Evolutionary conservation across 2,113 vertebrate genomes (phyloP).

Genomic region (Planiliza haematocheilus): DNA sequence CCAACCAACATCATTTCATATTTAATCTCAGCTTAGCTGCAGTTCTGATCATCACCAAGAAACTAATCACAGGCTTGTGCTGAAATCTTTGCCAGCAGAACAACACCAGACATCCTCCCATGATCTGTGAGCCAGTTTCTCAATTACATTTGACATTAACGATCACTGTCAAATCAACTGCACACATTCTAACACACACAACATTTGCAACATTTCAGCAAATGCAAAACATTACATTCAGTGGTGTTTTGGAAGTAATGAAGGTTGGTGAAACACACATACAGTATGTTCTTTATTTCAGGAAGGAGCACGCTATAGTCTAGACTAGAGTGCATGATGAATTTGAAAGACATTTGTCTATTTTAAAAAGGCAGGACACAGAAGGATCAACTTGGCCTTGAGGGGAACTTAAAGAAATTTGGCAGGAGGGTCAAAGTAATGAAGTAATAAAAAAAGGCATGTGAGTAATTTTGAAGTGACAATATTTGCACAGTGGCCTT

Average conservation of each 20-base stretch:
- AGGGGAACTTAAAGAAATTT: constrained; percentile 34
- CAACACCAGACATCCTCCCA: neutral
- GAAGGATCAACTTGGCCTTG: constrained; percentile 10
- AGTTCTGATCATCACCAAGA: neutral
- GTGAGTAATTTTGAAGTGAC: constrained; percentile 32
- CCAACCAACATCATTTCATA: neutral
- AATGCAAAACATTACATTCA: too few relatives aligned
- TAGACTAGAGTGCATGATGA: neutral
- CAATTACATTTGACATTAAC: too few relatives aligned
- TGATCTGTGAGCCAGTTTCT: neutral
- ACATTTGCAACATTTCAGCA: too few relatives aligned
- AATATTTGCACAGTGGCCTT: constrained; percentile 23
- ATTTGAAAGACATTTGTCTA: constrained; percentile 23
- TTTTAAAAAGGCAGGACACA: constrained; percentile 4
- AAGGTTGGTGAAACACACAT: too few relatives aligned
- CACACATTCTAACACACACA: too few relatives aligned
- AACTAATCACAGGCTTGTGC: neutral
- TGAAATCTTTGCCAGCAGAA: neutral
- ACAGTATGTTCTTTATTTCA: neutral
- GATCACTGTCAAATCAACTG: too few relatives aligned
- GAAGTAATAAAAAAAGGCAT: constrained; percentile 26
- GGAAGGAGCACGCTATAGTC: neutral
- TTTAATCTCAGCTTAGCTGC: neutral
- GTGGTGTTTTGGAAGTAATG: too few relatives aligned
- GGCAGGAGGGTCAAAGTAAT: constrained; percentile 35